Conservation (phyloP, 2,888 invertebrate species). For the Standfussiana lucernea region DNA sequence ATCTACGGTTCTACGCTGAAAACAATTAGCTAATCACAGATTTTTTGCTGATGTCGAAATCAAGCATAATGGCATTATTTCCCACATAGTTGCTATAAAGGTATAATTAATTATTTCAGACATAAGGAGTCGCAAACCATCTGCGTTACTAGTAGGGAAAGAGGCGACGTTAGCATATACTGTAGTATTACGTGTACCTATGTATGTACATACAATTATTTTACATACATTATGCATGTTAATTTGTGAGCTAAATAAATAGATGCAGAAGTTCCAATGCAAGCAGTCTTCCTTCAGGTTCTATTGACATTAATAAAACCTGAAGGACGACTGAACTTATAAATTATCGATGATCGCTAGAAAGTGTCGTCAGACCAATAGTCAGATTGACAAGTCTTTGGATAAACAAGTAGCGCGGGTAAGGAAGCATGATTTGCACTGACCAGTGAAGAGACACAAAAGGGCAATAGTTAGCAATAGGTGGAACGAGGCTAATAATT, state of each 20-base stretch:
- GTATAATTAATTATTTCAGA: neutral
- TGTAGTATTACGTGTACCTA: slow-evolving; percentile 17
- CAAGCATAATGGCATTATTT: neutral
- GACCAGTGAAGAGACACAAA: neutral
- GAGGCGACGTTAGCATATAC: slow-evolving; percentile 7
- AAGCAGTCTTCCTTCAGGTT: neutral
- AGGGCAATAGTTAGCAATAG: neutral
- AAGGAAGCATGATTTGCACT: neutral
- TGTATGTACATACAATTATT: slow-evolving; percentile 21
- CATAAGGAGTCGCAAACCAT: neutral
- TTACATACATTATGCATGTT: slow-evolving; percentile 37
- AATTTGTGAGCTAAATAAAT: slow-evolving; percentile 12
- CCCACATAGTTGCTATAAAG: neutral
- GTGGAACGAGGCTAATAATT: neutral
- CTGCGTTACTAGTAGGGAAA: slow-evolving; percentile 1
- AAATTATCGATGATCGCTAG: neutral
- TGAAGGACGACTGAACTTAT: neutral
- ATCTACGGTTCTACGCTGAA: slow-evolving; percentile 1
- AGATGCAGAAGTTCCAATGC: slow-evolving; percentile 18
- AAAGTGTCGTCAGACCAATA: neutral
- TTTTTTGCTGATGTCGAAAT: neutral
- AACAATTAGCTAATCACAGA: neutral
- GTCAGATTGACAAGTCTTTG: neutral
- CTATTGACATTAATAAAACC: too few species aligned
- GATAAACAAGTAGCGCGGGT: neutral